A percentile compares a stretch with the other conserved stretches of the same genome.
Evolutionary conservation across 2,113 vertebrate species (phyloP).

Genomic region (Vicugna pacos): DNA sequence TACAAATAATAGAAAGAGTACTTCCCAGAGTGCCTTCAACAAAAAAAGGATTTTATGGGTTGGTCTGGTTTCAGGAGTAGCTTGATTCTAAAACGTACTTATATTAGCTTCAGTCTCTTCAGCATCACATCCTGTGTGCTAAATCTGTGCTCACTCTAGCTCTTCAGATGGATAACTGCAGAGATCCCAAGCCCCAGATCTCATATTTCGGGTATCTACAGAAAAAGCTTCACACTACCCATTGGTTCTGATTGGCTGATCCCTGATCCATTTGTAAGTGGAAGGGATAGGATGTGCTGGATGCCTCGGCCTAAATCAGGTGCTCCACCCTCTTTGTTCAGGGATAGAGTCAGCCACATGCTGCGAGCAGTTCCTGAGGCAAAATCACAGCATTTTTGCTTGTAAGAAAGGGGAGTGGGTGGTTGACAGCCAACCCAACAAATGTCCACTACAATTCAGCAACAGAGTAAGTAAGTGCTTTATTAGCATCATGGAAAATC

Average conservation of each 20-base stretch:
- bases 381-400: background rate
- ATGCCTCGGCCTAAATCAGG: background rate
- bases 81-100: conserved; percentile 4
- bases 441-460: background rate
- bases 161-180: background rate
- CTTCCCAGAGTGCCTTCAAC: conserved; percentile 45
- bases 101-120: background rate
- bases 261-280: background rate
- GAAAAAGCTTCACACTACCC: background rate
- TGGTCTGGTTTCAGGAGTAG: conserved; percentile 12
- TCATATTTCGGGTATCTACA: background rate
- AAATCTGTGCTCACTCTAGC: background rate
- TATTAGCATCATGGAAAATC: background rate
- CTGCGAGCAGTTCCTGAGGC: background rate
- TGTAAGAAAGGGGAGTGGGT: background rate
- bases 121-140: background rate
- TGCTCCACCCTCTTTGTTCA: background rate
- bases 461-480: background rate
- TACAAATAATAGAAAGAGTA: conserved; percentile 3
- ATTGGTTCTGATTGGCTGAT: background rate
- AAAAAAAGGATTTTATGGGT: background rate
- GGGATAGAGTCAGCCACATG: background rate
- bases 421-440: background rate
- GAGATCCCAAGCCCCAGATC: background rate
- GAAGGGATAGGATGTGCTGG: background rate